Conservation (phyloP, 2,113 vertebrate genomes). For the Pseudopipra pipra region DNA sequence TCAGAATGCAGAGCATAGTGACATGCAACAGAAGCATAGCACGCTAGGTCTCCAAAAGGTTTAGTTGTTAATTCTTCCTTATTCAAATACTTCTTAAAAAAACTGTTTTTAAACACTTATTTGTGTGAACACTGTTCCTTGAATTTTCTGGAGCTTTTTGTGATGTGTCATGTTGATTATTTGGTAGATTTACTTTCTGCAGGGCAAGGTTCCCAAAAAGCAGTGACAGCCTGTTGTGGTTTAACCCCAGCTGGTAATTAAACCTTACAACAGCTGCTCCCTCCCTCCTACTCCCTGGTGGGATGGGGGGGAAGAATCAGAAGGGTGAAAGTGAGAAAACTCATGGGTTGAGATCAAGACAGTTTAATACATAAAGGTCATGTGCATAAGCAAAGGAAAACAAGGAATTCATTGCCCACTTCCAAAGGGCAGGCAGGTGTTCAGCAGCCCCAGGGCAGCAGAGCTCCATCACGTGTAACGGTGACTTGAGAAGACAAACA, state of each 20-base stretch:
- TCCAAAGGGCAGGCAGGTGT: background rate
- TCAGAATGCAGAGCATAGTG: background rate
- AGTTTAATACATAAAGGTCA: background rate
- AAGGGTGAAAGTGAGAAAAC: background rate
- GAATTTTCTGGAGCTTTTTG: background rate
- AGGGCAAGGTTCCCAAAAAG: background rate
- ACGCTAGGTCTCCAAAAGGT: background rate
- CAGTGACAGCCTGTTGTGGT: background rate
- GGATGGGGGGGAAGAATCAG: background rate
- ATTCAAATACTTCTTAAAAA: background rate
- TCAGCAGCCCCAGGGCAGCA: background rate
- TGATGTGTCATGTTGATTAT: background rate
- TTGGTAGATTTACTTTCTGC: background rate
- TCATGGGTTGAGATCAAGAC: accelerated
- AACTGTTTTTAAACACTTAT: background rate
- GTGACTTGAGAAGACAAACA: background rate
- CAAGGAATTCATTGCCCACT: accelerated
- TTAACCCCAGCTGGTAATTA: background rate
- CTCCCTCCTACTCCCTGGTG: background rate
- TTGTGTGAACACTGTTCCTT: background rate
- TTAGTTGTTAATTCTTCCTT: background rate
- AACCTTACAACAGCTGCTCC: background rate
- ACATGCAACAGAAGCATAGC: background rate
- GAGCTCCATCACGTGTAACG: accelerated
- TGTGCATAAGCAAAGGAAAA: accelerated